phyloP scores from a whole-genome alignment of 2,797 vertebrate genomes.

The Danio aesculapii region DNA sequence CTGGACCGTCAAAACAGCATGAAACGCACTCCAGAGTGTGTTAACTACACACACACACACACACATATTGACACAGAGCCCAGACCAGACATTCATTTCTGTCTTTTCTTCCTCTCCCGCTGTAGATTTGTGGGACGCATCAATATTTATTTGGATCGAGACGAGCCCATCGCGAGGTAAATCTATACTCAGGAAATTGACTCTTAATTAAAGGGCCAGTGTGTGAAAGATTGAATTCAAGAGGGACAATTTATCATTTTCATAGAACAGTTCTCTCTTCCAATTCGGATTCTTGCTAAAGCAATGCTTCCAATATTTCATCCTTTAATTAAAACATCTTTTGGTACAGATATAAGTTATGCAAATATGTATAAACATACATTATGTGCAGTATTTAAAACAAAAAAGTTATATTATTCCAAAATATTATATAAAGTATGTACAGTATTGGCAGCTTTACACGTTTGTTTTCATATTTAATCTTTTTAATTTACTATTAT shows the following conservation, averaged over 20 bases:
- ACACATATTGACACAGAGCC: background rate
- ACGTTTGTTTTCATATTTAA: background rate
- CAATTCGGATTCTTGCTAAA: slow-evolving; percentile 26
- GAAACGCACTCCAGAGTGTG: slow-evolving; percentile 25
- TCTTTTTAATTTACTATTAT: background rate
- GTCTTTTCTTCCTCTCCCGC: slow-evolving; percentile 29
- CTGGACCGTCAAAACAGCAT: slow-evolving; percentile 14
- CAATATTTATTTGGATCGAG: slow-evolving; percentile 91
- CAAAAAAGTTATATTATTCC: background rate
- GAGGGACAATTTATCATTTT: slow-evolving; percentile 45
- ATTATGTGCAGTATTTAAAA: background rate
- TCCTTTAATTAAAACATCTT: background rate
- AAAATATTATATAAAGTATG: background rate
- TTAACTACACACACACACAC: slow-evolving; percentile 47
- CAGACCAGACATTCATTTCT: slow-evolving; percentile 31
- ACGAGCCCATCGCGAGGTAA: slow-evolving; percentile 91
- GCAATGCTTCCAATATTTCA: slow-evolving; percentile 1
- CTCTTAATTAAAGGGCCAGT: slow-evolving; percentile 56
- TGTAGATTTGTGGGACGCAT: slow-evolving; percentile 94
- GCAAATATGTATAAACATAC: background rate
- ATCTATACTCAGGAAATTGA: slow-evolving; percentile 59
- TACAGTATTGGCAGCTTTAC: background rate
- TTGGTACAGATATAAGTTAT: background rate
- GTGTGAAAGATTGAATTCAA: slow-evolving; percentile 30
- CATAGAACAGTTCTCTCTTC: slow-evolving; percentile 21